Base-by-base conservation (phyloP, 2,888 invertebrate genomes). In the Sesia bembeciformis region DNA sequence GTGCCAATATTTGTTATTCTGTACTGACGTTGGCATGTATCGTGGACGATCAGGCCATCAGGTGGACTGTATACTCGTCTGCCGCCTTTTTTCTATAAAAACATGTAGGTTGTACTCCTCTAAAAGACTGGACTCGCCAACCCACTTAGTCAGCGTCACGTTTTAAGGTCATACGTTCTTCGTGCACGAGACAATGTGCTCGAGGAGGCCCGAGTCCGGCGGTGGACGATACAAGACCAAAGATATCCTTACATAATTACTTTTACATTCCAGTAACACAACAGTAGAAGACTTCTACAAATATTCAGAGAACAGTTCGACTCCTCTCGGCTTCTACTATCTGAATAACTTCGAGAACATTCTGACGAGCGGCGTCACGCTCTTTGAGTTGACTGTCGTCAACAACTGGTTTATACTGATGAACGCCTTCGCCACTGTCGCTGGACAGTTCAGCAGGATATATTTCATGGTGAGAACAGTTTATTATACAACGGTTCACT, bases 351-450 rank as follows among this genome's bases (percentile, higher is more conserved):
- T 96, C 81, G 92, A 93, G 72, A 94, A 96, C 83, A 85, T 96
- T 7, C 84, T 95, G 58, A 92, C 93, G 4, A 94, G 95, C 69
- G 93, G 93, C 52, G 95, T 97, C 60, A 96, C 97, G 0, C 84
- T 97, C 61, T 97, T 97, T 84, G 96, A 97, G 81, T 84, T 97
- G 66, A 97, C 96, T 0, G 96, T 97, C 6, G 96, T 97, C 56
- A 97, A 97, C 80, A 97, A 97, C 82, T 97, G 97, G 97, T 96
- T 97, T 70, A 95, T 96, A 56, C 91, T 96, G 39, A 97, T 97
- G 97, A 95, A 96, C 74, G 96, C 94, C 1, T 95, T 94, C 72
- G 94, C 94, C 0, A 90, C 91, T 0, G 93, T 93, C 23, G 92
- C 93, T 0, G 91, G 93, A 53, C 91, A 93, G 68, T 94, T 94